Conservation (phyloP, 2,888 invertebrate species). For the Orthosia gracilis region DNA sequence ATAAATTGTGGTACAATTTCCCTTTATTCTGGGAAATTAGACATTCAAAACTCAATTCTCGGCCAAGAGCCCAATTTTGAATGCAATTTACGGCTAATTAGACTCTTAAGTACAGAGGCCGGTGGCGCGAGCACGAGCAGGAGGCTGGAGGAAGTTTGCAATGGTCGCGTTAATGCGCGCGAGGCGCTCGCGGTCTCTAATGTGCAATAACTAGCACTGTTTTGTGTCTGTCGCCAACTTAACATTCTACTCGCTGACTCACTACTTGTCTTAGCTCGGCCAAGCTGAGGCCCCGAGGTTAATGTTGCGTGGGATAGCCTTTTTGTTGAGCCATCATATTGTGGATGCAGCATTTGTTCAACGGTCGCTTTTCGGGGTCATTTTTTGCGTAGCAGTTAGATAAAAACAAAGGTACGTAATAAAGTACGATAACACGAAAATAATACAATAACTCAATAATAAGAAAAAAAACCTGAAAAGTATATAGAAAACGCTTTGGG, state of each 20-base stretch:
- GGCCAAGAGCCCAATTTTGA: conserved; percentile 85
- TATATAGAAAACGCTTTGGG: conserved; percentile 43
- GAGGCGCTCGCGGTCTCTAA: conserved; percentile 68
- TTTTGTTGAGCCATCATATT: conserved; percentile 37
- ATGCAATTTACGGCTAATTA: conserved; percentile 89
- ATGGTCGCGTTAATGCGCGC: conserved; percentile 79
- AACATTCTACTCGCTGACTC: conserved; percentile 57
- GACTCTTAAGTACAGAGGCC: conserved; percentile 86
- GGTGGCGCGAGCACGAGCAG: conserved; percentile 68
- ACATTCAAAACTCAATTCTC: conserved; percentile 88
- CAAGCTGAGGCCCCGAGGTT: conserved; percentile 22
- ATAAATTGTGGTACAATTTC: conserved; percentile 82
- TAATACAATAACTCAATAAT: too few species aligned
- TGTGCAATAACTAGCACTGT: conserved; percentile 77
- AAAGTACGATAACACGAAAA: conserved; percentile 34
- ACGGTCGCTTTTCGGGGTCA: not conserved
- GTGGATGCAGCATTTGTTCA: conserved; percentile 26
- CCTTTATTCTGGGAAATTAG: conserved; percentile 86
- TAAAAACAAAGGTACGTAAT: conserved; percentile 4
- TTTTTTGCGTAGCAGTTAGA: conserved; percentile 2
- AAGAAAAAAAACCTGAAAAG: not conserved
- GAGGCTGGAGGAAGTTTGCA: conserved; percentile 78
- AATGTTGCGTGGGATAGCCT: conserved; percentile 49
- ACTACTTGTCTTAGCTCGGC: conserved; percentile 54
- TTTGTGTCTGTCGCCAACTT: conserved; percentile 72